A percentile compares a stretch with the other conserved stretches of the same genome.
phyloP scores from a whole-genome alignment of 2,113 vertebrate genomes.

The Nothoprocta pentlandii region DNA sequence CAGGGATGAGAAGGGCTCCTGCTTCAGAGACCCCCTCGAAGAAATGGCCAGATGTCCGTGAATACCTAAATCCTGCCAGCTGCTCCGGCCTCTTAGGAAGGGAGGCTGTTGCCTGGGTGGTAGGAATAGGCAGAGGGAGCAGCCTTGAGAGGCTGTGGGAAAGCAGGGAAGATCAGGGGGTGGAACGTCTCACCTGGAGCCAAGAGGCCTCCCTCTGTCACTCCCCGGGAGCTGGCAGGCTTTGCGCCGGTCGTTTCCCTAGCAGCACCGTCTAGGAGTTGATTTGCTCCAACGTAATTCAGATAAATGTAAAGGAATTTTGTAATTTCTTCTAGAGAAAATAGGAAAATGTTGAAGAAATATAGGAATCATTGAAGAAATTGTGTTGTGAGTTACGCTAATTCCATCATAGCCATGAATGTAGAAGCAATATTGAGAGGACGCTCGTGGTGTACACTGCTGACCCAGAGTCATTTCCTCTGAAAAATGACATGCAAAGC shows the following conservation, averaged over 20 bases:
- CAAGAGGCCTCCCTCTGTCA: fast-evolving
- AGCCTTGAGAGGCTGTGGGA: neutral
- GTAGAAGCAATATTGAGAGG: neutral
- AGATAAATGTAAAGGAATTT: neutral
- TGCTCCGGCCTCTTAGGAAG: conserved; percentile 20
- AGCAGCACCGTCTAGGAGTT: neutral
- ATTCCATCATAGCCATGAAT: neutral
- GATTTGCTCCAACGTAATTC: neutral
- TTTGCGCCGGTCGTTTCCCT: neutral
- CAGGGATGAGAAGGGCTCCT: neutral
- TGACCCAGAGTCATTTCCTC: neutral
- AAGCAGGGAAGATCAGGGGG: neutral
- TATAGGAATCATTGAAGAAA: neutral
- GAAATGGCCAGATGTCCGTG: conserved; percentile 28
- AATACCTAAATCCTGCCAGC: conserved; percentile 11
- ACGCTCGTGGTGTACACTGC: neutral
- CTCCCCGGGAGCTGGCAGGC: neutral
- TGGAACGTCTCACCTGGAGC: neutral
- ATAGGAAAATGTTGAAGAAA: neutral
- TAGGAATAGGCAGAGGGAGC: neutral
- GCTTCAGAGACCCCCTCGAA: neutral
- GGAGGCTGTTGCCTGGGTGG: neutral
- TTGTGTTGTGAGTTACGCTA: neutral
- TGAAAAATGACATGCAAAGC: neutral
- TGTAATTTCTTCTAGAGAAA: neutral